Percentiles rank a stretch among this genome's conserved stretches.
Conservation (phyloP, 2,113 vertebrate genomes). For the Cyanistes caeruleus region DNA sequence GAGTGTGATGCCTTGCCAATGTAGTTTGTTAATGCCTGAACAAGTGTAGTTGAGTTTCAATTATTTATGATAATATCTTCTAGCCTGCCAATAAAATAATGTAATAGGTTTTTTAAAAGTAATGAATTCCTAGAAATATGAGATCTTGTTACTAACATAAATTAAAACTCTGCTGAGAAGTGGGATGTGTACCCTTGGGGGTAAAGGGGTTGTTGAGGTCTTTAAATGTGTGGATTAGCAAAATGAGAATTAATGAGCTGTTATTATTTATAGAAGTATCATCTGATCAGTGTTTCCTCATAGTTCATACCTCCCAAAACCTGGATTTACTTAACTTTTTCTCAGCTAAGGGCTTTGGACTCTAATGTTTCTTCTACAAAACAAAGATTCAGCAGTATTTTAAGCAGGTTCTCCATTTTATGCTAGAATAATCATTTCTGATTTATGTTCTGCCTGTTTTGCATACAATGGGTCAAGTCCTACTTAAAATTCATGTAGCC, state of each 20-base stretch:
- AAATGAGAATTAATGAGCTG: constrained; percentile 54
- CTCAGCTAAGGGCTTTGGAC: background rate
- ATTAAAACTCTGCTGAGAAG: constrained; percentile 42
- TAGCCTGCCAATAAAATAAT: constrained; percentile 35
- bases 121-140: constrained; percentile 41
- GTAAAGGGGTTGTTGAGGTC: constrained; percentile 3
- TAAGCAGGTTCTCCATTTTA: constrained; percentile 3
- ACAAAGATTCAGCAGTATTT: background rate
- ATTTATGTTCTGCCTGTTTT: background rate
- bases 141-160: constrained; percentile 36
- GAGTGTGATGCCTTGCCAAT: background rate
- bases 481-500: background rate
- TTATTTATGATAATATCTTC: constrained; percentile 54
- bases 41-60: constrained; percentile 12
- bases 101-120: constrained; percentile 16
- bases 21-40: constrained; percentile 34
- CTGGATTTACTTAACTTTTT: background rate
- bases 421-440: background rate
- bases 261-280: constrained; percentile 65
- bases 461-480: background rate
- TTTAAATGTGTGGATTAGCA: constrained; percentile 44
- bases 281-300: constrained; percentile 32
- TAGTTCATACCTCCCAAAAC: background rate
- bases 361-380: constrained; percentile 7
- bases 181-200: constrained; percentile 4